phyloP scores from a whole-genome alignment of 2,888 invertebrate genomes.

The Chrysopilus asiliformis region DNA sequence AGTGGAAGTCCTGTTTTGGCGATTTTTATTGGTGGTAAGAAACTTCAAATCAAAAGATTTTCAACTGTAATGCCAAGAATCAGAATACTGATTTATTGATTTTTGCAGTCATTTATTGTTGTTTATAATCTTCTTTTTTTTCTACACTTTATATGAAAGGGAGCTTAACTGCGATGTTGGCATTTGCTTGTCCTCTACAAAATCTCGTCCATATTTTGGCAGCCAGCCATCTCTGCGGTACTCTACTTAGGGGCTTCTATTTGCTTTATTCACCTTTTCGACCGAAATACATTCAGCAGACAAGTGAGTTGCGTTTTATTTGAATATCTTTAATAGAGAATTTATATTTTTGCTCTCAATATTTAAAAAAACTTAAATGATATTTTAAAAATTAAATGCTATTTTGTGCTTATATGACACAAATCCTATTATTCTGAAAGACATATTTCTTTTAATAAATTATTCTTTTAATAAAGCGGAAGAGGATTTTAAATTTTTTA shows the following conservation, averaged over 20 bases:
- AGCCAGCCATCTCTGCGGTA: conserved; percentile 30
- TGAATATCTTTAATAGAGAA: not conserved
- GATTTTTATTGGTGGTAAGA: conserved; percentile 39
- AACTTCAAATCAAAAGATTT: not conserved
- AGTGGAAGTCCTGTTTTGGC: conserved; percentile 44
- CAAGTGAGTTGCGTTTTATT: conserved; percentile 20
- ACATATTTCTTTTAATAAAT: too few species aligned
- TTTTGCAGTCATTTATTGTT: not conserved
- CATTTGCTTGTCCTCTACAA: conserved; percentile 43
- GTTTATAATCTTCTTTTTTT: conserved; percentile 13
- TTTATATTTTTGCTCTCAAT: not conserved
- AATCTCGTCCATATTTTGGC: conserved; percentile 38
- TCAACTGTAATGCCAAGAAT: not conserved
- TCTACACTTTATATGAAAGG: too few species aligned
- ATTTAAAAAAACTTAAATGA: too few species aligned
- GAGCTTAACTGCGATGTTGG: conserved; percentile 41
- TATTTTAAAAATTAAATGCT: too few species aligned
- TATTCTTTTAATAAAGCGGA: too few species aligned
- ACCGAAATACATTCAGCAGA: conserved; percentile 32
- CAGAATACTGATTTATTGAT: conserved; percentile 2
- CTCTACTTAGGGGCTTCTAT: conserved; percentile 30
- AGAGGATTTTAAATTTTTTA: too few species aligned
- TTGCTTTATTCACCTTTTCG: conserved; percentile 32
- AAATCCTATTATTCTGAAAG: too few species aligned
- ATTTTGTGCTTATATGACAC: too few species aligned